Conservation (phyloP, 2,113 vertebrate genomes). For the human region DNA sequence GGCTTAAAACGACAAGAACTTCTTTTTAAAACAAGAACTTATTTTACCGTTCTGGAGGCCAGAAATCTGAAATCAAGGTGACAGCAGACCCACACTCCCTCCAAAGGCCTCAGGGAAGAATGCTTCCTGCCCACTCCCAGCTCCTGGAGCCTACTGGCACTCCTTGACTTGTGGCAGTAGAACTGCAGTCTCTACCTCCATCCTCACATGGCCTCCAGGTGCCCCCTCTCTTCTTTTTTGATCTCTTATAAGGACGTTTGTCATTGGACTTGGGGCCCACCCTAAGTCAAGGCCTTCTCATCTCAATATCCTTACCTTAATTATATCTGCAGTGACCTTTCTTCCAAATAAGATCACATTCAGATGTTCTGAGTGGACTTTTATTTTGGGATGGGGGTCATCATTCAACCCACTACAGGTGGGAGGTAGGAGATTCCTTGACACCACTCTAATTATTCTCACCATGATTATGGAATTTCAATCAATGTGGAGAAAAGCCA, state of each 20-base stretch:
- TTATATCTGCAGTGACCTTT: not conserved
- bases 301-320: not conserved
- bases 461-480: not conserved
- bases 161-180: not conserved
- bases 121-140: not conserved
- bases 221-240: not conserved
- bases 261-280: not conserved
- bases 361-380: not conserved
- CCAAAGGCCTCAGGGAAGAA: not conserved
- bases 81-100: fast-evolving
- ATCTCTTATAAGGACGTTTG: not conserved
- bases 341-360: not conserved
- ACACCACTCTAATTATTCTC: not conserved
- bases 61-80: not conserved
- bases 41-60: not conserved
- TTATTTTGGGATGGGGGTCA: not conserved
- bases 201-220: fast-evolving
- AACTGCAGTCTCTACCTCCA: fast-evolving
- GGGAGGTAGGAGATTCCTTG: not conserved
- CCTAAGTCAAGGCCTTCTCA: not conserved
- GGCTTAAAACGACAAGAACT: too few relatives aligned
- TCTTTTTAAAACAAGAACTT: not conserved
- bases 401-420: not conserved
- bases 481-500: not conserved
- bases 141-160: not conserved